Evolutionary conservation across 2,888 invertebrate species (phyloP), one percentile per base, ranked within the genome.

Genomic region (Ormyrus rosae): DNA sequence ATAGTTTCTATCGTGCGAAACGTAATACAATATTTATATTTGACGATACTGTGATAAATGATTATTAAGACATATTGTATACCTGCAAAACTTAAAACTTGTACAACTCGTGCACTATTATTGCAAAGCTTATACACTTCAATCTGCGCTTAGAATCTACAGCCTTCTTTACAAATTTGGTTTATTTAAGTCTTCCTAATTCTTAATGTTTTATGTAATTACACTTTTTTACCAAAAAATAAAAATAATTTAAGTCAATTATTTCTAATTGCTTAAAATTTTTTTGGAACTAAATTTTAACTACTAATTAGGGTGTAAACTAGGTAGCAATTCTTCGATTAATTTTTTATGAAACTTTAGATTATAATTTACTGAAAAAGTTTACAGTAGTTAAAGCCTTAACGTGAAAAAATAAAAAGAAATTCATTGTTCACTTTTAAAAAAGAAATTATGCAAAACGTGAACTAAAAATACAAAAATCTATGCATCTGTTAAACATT

Each of bases 21-120:
- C 51, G 65, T 51, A 46, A 76, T 71, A 76, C 55, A 72, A 65
- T 70, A 74, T 78, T 78, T 78, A 71, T 81, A 81, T 74, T 77
- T 78, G 53, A 78, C 68, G 48, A 76, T 76, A 79, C 81, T 81
- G 81, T 81, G 81, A 81, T 81, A 81, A 78, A 70, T n/a, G 46
- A 77, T 60, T 69, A 78, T 74, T 77, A 81, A 70, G 69, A 65
- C 56, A 78, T 78, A 78, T 56, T 81, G 69, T 78, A 81, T 80
- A 74, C 64, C 60, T 70, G n/a, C 73, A 67, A 53, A 53, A 75
- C 61, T 75, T 75, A 68, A 75, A 75, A 75, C 45, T 60, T 10
- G 6, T 68, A 60, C 53, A 68, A 46, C 11, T 34, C 34, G 11
- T 63, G 69, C 63, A 69, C 69, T 6, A 46, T 63, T 60, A 55